Evolutionary conservation across 2,113 vertebrate species (phyloP), one percentile per base, ranked within the genome.

Genomic region (Tetrao urogallus): DNA sequence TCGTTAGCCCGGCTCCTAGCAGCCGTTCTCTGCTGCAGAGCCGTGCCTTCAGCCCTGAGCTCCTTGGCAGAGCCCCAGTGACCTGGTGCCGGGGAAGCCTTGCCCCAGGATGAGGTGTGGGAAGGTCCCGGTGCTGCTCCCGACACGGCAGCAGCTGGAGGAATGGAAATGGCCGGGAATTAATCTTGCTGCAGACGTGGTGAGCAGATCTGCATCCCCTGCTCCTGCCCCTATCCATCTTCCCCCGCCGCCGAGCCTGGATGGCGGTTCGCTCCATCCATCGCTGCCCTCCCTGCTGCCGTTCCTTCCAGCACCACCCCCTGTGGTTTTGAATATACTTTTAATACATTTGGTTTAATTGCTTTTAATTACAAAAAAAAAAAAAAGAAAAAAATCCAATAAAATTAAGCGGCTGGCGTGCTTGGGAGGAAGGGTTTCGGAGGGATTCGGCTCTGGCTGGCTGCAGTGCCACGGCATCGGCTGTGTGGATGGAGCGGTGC

Each of bases 121-220:
- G 75, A 73, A 86, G 64, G 12, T 84, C 50, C 60, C 0, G 2
- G 45, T 16, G 0, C 45, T 19, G 24, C 8, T 91, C 86, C 91
- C 82, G 67, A 52, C 75, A 30, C 47, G 71, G 36, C 91, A 94
- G 94, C 93, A 95, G 89, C 75, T 88, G 76, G 82, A 90, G 90
- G 61, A 65, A 69, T 91, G 82, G 82, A 77, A 93, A 83, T 92
- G 0, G 18, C 87, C 6, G 50, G 89, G 94, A 89, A 89, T 94
- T 95, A 83, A 93, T 91, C 65, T 80, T 1, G 0, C 79, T 78
- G 61, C 32, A 57, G 89, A 64, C 43, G 10, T 20, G 67, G 91
- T 83, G 81, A 60, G 61, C 47, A 61, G 88, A 71, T 89, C 82
- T 40, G 57, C 76, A 0, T 30, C 28, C 89, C 13, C 38, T 57